Evolutionary conservation across 1,140 invertebrate genomes (phyloP).

Genomic region (Nylanderia fulva): DNA sequence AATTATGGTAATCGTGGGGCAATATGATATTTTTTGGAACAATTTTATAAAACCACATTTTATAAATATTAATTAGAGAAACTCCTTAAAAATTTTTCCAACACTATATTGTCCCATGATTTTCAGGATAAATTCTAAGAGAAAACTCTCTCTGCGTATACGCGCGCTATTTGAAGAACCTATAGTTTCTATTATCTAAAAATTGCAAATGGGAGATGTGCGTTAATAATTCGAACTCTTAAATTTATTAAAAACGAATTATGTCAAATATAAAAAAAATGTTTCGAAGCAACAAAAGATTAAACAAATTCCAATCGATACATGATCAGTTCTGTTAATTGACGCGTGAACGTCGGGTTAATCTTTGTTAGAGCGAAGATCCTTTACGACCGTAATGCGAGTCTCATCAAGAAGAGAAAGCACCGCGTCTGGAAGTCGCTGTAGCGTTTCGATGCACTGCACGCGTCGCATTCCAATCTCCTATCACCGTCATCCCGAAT

Average conservation of each 20-base stretch:
- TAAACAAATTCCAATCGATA: not conserved
- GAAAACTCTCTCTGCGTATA: no score
- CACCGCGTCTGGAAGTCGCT: conserved; percentile 9
- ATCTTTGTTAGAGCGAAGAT: conserved; percentile 16
- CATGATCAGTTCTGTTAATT: conserved; percentile 31
- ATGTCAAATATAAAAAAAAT: not conserved
- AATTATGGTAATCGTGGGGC: no score
- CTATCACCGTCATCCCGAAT: conserved; percentile 53
- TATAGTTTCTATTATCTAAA: not conserved
- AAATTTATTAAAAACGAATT: not conserved
- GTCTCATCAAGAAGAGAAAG: conserved; percentile 56
- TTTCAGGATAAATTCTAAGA: no score
- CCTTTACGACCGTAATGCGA: conserved; percentile 20
- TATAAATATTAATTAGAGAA: no score
- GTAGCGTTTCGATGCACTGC: conserved; percentile 14
- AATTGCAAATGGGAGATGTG: not conserved
- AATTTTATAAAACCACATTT: no score
- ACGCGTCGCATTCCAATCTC: conserved; percentile 61
- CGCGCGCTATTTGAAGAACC: not conserved
- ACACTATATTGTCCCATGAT: no score
- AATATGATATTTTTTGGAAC: no score
- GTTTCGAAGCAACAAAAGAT: not conserved
- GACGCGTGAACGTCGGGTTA: conserved; percentile 1
- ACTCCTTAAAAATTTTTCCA: no score
- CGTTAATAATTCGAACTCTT: not conserved